These are phyloP conservation scores for Euphonia xanthogaster DNA, from an alignment of 2,797 vertebrate genomes.

Conservation along the genomic window DNA sequence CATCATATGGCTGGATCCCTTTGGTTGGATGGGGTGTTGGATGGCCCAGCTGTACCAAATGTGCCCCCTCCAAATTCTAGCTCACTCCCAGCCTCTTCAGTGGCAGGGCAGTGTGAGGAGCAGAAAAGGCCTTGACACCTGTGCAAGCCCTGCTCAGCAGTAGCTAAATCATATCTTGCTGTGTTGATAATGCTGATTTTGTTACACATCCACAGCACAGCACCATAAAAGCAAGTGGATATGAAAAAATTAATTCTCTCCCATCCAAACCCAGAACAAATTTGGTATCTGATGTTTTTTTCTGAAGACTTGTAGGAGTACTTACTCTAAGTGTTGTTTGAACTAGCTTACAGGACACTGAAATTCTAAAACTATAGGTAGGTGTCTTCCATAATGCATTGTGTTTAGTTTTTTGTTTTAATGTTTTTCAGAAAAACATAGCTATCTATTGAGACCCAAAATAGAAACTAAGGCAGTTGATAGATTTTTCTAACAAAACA, in stretches of 20 bases:
- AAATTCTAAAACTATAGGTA: background rate
- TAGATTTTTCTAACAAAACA: background rate
- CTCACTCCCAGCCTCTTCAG: too few relatives aligned
- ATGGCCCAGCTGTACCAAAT: background rate
- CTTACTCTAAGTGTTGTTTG: background rate
- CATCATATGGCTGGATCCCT: background rate
- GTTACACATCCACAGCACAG: background rate
- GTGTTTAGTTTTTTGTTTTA: background rate
- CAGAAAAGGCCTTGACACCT: background rate
- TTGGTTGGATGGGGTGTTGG: background rate
- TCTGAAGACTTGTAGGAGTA: background rate
- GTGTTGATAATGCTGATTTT: background rate
- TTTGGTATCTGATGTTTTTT: background rate
- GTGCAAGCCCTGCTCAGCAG: background rate
- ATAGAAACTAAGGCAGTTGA: accelerated
- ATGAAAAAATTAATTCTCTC: background rate
- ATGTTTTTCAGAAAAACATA: background rate
- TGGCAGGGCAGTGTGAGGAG: background rate
- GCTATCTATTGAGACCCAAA: background rate
- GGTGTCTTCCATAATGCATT: background rate
- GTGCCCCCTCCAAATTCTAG: background rate
- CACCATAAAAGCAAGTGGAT: background rate
- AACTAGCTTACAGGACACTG: background rate
- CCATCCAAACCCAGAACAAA: background rate
- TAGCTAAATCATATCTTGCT: background rate